phyloP scores from a whole-genome alignment of 2,888 invertebrate species.

The Tetranychus piercei region DNA sequence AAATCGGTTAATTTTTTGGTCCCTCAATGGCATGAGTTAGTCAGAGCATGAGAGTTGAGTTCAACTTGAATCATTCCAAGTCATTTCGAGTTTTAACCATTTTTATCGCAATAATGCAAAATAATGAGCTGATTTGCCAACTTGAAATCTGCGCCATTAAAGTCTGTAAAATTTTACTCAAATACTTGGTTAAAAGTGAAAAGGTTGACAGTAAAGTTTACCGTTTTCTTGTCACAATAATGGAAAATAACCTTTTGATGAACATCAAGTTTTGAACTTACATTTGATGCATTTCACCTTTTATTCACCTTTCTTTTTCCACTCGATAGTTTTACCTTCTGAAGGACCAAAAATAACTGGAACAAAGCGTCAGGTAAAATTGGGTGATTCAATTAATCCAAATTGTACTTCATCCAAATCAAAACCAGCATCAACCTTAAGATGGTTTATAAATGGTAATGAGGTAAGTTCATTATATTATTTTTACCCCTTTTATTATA shows the following conservation, averaged over 20 bases:
- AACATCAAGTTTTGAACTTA: background rate
- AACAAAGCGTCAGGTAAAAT: constrained; percentile 45
- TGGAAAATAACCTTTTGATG: too few species aligned
- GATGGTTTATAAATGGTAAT: constrained; percentile 56
- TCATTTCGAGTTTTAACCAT: too few species aligned
- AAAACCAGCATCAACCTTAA: constrained; percentile 52
- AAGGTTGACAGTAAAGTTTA: too few species aligned
- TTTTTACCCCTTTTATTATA: background rate
- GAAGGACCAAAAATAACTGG: constrained; percentile 56
- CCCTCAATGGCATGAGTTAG: background rate
- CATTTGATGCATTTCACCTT: background rate
- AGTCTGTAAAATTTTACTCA: too few species aligned
- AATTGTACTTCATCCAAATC: constrained; percentile 55
- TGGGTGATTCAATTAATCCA: constrained; percentile 49
- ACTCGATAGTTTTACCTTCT: constrained; percentile 33
- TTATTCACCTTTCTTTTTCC: background rate
- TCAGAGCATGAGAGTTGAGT: too few species aligned
- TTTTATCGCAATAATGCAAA: too few species aligned
- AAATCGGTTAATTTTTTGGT: background rate
- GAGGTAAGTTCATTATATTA: constrained; percentile 39
- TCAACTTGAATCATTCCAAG: too few species aligned
- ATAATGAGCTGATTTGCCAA: too few species aligned
- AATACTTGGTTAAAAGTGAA: too few species aligned
- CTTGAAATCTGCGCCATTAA: too few species aligned
- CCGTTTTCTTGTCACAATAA: too few species aligned